Evolutionary conservation across 2,113 vertebrate species (phyloP), one percentile per base, ranked within the genome.

Genomic region (Hyla sarda): DNA sequence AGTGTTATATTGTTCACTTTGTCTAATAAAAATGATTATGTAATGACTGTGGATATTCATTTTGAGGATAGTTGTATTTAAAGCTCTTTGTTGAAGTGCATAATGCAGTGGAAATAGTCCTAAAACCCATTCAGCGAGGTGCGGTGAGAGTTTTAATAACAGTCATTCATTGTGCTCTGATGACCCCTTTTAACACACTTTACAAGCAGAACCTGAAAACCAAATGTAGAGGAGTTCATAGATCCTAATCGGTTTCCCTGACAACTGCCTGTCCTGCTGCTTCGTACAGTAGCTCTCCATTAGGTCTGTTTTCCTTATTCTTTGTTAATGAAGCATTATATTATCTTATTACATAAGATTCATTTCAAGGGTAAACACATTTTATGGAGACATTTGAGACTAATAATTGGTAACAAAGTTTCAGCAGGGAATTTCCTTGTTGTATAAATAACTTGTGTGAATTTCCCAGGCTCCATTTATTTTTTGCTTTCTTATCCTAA

Each of bases 131-230:
- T 65, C 30, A 82, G 45, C 14, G 30, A 32, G 17, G 45, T 82
- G 62, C 25, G 19, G 28, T 2, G 41, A 67, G 45, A 17, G 21
- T 50, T 69, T 82, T 82, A 82, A 67, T 69, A 82, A 50, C 54
- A 47, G 80, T 32, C 45, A 62, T 75, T 62, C 72, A 76, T 62
- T 60, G 72, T 58, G 52, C 82, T 84, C 72, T 21, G 72, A 84
- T 84, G 82, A 84, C 72, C 82, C 82, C 82, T 76, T 84, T 84
- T 84, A 76, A 76, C 82, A 84, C 56, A 60, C 52, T 56, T 84
- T 56, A 75, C 72, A 62, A 52, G 56, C 72, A 76, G 1, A 84
- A 75, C 82, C 71, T 76, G n/a, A 48, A 62, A 62, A 62, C 54
- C 52, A 75, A 32, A 47, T 84, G 37, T 75, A 37, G 52, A 67